Percentiles rank a stretch among this genome's conserved stretches.
phyloP scores from a whole-genome alignment of 2,888 invertebrate genomes.

The Carpatolechia fugitivella region DNA sequence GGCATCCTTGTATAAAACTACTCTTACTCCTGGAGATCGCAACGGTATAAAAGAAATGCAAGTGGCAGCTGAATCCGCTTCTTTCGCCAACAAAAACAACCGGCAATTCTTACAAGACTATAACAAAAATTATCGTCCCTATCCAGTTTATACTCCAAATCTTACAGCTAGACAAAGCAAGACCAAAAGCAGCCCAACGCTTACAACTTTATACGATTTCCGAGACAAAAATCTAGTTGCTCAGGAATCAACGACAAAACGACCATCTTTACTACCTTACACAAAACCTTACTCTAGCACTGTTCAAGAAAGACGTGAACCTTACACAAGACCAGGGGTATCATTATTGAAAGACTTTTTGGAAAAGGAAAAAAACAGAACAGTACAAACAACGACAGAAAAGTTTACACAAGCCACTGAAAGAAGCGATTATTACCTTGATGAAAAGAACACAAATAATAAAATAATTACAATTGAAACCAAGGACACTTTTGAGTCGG shows the following conservation, averaged over 20 bases:
- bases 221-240: slow-evolving; percentile 46
- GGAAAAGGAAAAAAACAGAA: slow-evolving; percentile 63
- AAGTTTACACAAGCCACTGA: slow-evolving; percentile 44
- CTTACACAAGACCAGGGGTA: slow-evolving; percentile 71
- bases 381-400: slow-evolving; percentile 46
- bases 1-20: slow-evolving; percentile 54
- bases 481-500: slow-evolving; percentile 59
- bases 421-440: slow-evolving; percentile 38
- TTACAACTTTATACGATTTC: slow-evolving; percentile 69
- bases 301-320: slow-evolving; percentile 52
- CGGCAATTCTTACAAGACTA: slow-evolving; percentile 67
- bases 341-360: slow-evolving; percentile 61
- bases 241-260: slow-evolving; percentile 52
- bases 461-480: slow-evolving; percentile 46
- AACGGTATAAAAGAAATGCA: slow-evolving; percentile 81
- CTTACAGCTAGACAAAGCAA: slow-evolving; percentile 43
- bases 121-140: slow-evolving; percentile 63
- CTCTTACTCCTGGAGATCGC: slow-evolving; percentile 53
- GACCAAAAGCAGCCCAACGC: slow-evolving; percentile 55
- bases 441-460: slow-evolving; percentile 29
- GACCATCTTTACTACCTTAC: slow-evolving; percentile 66
- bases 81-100: slow-evolving; percentile 81
- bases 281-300: slow-evolving; percentile 56
- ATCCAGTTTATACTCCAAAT: slow-evolving; percentile 67
- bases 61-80: slow-evolving; percentile 87